Evolutionary conservation across 2,888 invertebrate genomes (phyloP).

Genomic region (Hydriomena furcata): DNA sequence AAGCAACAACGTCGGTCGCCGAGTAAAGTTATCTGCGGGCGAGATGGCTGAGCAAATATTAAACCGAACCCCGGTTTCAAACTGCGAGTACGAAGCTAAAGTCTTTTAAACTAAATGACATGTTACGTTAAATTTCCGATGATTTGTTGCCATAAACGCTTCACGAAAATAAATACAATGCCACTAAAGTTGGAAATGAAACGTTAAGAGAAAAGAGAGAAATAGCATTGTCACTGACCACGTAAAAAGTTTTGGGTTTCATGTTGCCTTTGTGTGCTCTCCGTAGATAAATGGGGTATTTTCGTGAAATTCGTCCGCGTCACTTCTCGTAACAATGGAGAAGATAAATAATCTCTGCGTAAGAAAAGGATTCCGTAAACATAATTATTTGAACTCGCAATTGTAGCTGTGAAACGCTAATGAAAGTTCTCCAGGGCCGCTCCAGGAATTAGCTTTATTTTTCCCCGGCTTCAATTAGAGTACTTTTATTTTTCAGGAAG

Average conservation of each 20-base stretch:
- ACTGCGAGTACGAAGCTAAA: conserved; percentile 53
- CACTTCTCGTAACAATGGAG: conserved; percentile 78
- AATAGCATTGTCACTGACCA: conserved; percentile 79
- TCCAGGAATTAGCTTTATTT: conserved; percentile 70
- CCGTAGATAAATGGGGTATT: conserved; percentile 79
- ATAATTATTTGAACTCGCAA: conserved; percentile 82
- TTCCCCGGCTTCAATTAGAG: conserved; percentile 67
- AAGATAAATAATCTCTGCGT: conserved; percentile 81
- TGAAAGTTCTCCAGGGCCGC: conserved; percentile 70
- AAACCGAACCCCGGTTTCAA: conserved; percentile 57
- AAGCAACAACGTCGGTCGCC: conserved; percentile 53
- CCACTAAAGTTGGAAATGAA: conserved; percentile 68
- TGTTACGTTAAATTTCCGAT: conserved; percentile 46
- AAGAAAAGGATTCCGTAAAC: conserved; percentile 82
- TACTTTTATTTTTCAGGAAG: conserved; percentile 64
- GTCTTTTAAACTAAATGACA: conserved; percentile 46
- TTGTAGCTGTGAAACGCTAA: conserved; percentile 77
- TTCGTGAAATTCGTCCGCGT: conserved; percentile 81
- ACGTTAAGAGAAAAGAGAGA: conserved; percentile 75
- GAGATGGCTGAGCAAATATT: conserved; percentile 67
- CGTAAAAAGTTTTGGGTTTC: conserved; percentile 82
- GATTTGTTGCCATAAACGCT: conserved; percentile 44
- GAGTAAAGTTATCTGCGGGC: conserved; percentile 74
- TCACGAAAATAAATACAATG: conserved; percentile 60
- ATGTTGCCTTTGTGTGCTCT: conserved; percentile 76